phyloP scores from a whole-genome alignment of 2,888 invertebrate genomes.

The Acleris emargana region DNA sequence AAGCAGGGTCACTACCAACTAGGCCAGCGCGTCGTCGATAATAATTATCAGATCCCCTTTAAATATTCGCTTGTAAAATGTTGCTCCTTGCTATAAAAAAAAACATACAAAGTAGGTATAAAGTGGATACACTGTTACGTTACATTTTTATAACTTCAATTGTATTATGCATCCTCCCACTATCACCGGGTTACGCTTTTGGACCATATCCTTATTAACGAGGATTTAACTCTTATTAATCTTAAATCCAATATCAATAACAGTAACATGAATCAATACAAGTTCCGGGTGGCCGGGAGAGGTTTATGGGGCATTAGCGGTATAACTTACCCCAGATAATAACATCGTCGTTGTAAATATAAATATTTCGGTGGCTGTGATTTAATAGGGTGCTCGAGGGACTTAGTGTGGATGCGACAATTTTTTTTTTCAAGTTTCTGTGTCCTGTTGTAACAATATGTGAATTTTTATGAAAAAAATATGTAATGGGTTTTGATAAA shows the following conservation, averaged over 20 bases:
- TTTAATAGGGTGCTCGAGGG: slow-evolving; percentile 60
- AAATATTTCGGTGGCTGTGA: slow-evolving; percentile 75
- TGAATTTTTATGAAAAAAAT: neutral
- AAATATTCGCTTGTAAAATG: too few species aligned
- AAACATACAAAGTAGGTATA: neutral
- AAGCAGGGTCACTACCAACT: too few species aligned
- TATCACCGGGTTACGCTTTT: neutral
- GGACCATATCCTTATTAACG: slow-evolving; percentile 1
- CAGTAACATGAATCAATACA: slow-evolving; percentile 29
- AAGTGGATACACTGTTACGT: neutral
- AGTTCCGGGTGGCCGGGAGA: slow-evolving; percentile 64
- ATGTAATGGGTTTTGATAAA: too few species aligned
- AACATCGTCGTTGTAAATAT: slow-evolving; percentile 71
- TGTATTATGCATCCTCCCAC: too few species aligned
- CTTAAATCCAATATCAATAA: slow-evolving; percentile 31
- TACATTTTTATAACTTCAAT: too few species aligned
- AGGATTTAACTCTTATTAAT: slow-evolving; percentile 11
- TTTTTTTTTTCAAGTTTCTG: too few species aligned
- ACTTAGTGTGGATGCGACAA: slow-evolving; percentile 42
- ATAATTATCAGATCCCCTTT: too few species aligned
- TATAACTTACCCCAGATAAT: slow-evolving; percentile 73
- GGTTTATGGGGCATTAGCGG: slow-evolving; percentile 71
- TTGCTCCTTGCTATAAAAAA: too few species aligned
- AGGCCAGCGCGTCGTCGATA: too few species aligned
- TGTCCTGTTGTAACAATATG: neutral